phyloP scores from a whole-genome alignment of 2,888 invertebrate species.

The Brachynemurus nebulosus region DNA sequence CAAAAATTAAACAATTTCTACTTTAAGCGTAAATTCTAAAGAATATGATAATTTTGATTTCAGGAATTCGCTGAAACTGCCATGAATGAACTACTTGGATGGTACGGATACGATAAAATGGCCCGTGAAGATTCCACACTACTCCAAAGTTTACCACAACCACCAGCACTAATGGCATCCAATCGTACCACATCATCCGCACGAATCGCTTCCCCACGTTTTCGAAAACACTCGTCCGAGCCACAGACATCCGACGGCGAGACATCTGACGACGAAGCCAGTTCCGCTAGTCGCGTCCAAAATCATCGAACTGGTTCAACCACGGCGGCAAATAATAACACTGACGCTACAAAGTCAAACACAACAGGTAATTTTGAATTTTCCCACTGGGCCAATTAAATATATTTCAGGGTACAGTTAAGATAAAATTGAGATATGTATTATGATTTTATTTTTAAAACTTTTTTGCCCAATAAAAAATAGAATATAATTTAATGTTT shows the following conservation, averaged over 20 bases:
- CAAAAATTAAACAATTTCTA: too few relatives aligned
- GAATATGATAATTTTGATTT: too few relatives aligned
- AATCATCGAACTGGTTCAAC: neutral
- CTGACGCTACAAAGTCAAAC: too few relatives aligned
- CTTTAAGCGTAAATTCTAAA: too few relatives aligned
- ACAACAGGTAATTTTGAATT: too few relatives aligned
- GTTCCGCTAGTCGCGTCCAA: slow-evolving; percentile 18
- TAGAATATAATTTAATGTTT: too few relatives aligned
- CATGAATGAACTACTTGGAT: slow-evolving; percentile 83
- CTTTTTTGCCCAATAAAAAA: too few relatives aligned
- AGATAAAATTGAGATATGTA: too few relatives aligned
- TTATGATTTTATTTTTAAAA: too few relatives aligned
- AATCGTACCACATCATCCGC: neutral
- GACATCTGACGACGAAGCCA: slow-evolving; percentile 20
- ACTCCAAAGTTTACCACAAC: slow-evolving; percentile 28
- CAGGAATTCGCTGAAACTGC: slow-evolving; percentile 87
- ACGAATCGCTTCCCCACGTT: slow-evolving; percentile 7
- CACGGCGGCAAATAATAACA: too few relatives aligned
- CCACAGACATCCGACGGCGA: slow-evolving; percentile 11
- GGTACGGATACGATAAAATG: slow-evolving; percentile 75
- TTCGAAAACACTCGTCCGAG: slow-evolving; percentile 15
- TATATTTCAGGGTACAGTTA: too few relatives aligned
- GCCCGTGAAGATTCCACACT: slow-evolving; percentile 46
- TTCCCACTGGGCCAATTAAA: too few relatives aligned
- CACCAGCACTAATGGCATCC: slow-evolving; percentile 29